Evolutionary conservation across 2,888 invertebrate species (phyloP).

Genomic region (Acholoe squamosa): DNA sequence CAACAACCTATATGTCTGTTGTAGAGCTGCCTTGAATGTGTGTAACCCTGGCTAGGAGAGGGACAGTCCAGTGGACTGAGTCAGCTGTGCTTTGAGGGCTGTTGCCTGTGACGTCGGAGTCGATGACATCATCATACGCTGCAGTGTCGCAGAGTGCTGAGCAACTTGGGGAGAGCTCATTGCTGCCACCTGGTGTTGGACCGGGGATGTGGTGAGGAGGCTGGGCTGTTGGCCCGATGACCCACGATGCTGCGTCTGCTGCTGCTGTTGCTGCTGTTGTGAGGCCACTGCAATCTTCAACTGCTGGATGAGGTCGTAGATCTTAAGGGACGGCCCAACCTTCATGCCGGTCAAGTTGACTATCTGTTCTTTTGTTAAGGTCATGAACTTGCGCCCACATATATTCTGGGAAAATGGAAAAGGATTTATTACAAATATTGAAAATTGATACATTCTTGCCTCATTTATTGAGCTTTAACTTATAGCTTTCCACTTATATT

Average conservation of each 20-base stretch:
- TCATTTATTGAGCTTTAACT: no score
- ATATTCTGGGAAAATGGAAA: conserved; percentile 86
- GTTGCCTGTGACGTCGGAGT: conserved; percentile 52
- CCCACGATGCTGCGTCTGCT: background rate
- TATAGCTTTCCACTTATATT: no score
- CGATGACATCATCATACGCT: conserved; percentile 54
- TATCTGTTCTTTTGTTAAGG: conserved; percentile 94
- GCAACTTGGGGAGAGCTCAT: conserved; percentile 44
- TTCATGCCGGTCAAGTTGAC: conserved; percentile 94
- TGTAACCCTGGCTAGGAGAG: conserved; percentile 27
- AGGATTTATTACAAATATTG: no score
- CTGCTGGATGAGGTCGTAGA: conserved; percentile 95
- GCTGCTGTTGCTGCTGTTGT: conserved; percentile 36
- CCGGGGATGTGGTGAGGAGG: conserved; percentile 30
- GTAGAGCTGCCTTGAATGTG: conserved; percentile 42
- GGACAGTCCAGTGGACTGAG: conserved; percentile 53
- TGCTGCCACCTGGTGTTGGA: conserved; percentile 56
- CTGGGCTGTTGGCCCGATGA: background rate
- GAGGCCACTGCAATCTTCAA: conserved; percentile 86
- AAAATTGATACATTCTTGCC: no score
- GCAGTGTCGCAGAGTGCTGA: conserved; percentile 53
- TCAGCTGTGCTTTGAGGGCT: conserved; percentile 63
- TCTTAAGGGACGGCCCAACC: conserved; percentile 96
- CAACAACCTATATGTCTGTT: background rate
- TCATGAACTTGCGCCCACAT: conserved; percentile 91